Conservation (phyloP, 2,797 vertebrate species). For the Hoplostethus mediterraneus region DNA sequence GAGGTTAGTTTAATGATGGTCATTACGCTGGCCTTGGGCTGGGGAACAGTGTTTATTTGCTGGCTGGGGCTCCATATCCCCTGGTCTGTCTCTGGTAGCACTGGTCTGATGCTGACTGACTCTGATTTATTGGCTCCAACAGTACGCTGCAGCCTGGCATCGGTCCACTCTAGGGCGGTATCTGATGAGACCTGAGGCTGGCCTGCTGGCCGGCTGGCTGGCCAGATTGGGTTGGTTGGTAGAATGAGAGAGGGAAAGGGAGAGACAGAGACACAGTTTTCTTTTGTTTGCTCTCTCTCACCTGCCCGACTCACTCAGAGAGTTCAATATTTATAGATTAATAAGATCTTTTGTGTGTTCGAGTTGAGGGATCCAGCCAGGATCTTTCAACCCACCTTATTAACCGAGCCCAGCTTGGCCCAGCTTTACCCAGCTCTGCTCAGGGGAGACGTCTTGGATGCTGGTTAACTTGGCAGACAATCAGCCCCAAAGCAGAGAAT, state of each 20-base stretch:
- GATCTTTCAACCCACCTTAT: slow-evolving; percentile 21
- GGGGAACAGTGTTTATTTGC: slow-evolving; percentile 78
- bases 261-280: slow-evolving; percentile 23
- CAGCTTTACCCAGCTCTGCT: slow-evolving; percentile 37
- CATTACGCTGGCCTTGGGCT: slow-evolving; percentile 77
- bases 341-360: slow-evolving; percentile 44
- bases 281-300: slow-evolving; percentile 9
- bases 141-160: slow-evolving; percentile 67
- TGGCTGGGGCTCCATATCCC: slow-evolving; percentile 69
- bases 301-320: slow-evolving; percentile 30
- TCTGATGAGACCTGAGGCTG: slow-evolving; percentile 65
- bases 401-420: slow-evolving; percentile 41
- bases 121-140: slow-evolving; percentile 78
- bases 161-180: slow-evolving; percentile 61
- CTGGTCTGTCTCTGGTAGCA: slow-evolving; percentile 73
- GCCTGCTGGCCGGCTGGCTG: slow-evolving; percentile 32
- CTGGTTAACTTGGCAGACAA: slow-evolving; percentile 58
- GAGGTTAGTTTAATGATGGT: slow-evolving; percentile 76
- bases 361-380: slow-evolving; percentile 30
- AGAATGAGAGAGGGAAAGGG: slow-evolving; percentile 36
- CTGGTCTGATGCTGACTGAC: slow-evolving; percentile 71
- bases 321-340: slow-evolving; percentile 45
- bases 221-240: slow-evolving; percentile 44
- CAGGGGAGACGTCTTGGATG: slow-evolving; percentile 62
- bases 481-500: slow-evolving; percentile 61